Evolutionary conservation across 2,113 vertebrate species (phyloP).

Genomic region (Corythaeola cristata): DNA sequence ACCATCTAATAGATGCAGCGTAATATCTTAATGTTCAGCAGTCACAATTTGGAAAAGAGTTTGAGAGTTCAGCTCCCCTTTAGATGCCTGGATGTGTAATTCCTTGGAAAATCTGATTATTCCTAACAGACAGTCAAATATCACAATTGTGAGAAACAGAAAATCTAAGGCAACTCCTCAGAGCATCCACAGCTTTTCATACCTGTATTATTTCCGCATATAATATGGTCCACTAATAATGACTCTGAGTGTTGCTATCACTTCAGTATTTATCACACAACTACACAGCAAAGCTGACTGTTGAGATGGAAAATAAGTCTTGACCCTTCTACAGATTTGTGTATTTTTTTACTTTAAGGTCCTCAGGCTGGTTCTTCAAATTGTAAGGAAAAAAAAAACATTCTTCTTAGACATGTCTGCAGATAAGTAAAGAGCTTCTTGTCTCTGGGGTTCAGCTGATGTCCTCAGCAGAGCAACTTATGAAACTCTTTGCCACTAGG

Average conservation of each 20-base stretch:
- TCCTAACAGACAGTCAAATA: neutral
- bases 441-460: neutral
- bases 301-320: neutral
- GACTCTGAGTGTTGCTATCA: neutral
- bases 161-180: neutral
- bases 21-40: neutral
- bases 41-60: neutral
- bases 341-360: neutral
- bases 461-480: neutral
- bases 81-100: neutral
- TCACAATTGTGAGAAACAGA: neutral
- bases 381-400: neutral
- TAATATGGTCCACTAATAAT: neutral
- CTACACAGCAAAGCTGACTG: neutral
- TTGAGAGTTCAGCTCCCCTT: neutral
- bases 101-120: neutral
- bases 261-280: neutral
- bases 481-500: neutral
- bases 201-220: neutral
- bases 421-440: neutral
- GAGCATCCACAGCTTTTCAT: neutral
- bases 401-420: neutral
- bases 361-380: neutral
- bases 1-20: neutral
- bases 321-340: neutral